Conservation (phyloP, 2,113 vertebrate species). For the Pelecanoides urinatrix region DNA sequence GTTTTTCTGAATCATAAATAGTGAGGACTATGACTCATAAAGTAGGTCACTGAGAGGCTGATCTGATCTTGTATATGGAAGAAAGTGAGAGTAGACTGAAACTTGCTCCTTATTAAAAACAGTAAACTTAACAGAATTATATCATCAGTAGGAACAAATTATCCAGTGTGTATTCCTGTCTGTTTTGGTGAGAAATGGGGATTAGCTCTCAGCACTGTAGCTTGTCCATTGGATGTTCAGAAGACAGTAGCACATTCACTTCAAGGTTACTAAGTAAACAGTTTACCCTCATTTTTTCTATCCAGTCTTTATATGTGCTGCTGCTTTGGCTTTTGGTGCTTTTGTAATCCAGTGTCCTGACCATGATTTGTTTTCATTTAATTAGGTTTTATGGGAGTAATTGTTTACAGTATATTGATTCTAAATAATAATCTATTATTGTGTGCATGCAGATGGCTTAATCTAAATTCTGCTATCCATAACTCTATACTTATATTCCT, state of each 20-base stretch:
- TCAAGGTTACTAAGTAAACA: neutral
- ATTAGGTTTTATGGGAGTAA: neutral
- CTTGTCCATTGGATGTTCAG: neutral
- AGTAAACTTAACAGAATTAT: constrained; percentile 48
- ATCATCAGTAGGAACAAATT: constrained; percentile 70
- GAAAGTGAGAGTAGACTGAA: constrained; percentile 68
- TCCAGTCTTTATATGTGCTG: neutral
- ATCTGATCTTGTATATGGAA: constrained; percentile 63
- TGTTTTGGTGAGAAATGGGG: constrained; percentile 35
- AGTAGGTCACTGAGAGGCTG: constrained; percentile 72
- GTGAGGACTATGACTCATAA: constrained; percentile 74
- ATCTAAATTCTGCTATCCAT: neutral
- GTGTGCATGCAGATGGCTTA: neutral
- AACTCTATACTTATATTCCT: neutral
- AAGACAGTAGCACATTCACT: constrained; percentile 52
- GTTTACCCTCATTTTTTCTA: neutral
- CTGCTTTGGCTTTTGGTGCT: neutral
- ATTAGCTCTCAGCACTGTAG: neutral
- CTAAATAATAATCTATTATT: neutral
- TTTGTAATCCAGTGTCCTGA: neutral
- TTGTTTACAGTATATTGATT: neutral
- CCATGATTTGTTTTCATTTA: neutral
- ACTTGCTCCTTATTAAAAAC: constrained; percentile 60
- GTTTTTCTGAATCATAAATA: constrained; percentile 79
- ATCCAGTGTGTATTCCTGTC: constrained; percentile 24